These are phyloP conservation scores for Aradophagus sp. DNA, from an alignment of 1,140 invertebrate genomes.

Conservation along the genomic window DNA sequence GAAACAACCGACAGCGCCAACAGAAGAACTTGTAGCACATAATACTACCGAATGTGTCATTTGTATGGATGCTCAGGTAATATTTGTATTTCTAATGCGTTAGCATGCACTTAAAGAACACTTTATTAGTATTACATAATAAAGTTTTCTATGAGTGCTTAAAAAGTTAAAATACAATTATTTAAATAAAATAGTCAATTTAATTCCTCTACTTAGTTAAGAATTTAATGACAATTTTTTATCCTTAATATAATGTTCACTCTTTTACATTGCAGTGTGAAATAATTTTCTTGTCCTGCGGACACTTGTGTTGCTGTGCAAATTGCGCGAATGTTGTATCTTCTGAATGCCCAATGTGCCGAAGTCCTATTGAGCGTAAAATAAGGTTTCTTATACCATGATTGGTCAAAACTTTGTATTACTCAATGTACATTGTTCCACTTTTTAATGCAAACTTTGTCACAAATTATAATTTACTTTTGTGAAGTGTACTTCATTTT, in stretches of 20 bases:
- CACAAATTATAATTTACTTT: slow-evolving; percentile 22
- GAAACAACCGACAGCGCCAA: slow-evolving; percentile 57
- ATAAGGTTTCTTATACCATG: slow-evolving; percentile 75
- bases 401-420: slow-evolving; percentile 28
- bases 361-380: slow-evolving; percentile 80
- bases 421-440: slow-evolving; percentile 15
- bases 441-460: slow-evolving; percentile 37
- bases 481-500: slow-evolving; percentile 36
- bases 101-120: too few relatives aligned
- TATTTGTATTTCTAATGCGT: slow-evolving; percentile 59
- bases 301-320: slow-evolving; percentile 87
- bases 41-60: slow-evolving; percentile 83
- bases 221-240: too few relatives aligned
- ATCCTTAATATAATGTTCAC: too few relatives aligned
- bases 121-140: too few relatives aligned
- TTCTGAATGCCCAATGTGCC: slow-evolving; percentile 85
- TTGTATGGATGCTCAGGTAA: slow-evolving; percentile 84
- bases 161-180: too few relatives aligned
- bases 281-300: slow-evolving; percentile 88
- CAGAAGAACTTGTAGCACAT: slow-evolving; percentile 60
- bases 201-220: too few relatives aligned
- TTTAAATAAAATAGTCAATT: too few relatives aligned
- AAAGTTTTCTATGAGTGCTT: too few relatives aligned
- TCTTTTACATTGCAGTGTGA: slow-evolving; percentile 77
- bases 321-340: slow-evolving; percentile 78